A percentile compares a stretch with the other conserved stretches of the same genome.
Conservation (phyloP, 2,797 vertebrate genomes). For the Falco cherrug region DNA sequence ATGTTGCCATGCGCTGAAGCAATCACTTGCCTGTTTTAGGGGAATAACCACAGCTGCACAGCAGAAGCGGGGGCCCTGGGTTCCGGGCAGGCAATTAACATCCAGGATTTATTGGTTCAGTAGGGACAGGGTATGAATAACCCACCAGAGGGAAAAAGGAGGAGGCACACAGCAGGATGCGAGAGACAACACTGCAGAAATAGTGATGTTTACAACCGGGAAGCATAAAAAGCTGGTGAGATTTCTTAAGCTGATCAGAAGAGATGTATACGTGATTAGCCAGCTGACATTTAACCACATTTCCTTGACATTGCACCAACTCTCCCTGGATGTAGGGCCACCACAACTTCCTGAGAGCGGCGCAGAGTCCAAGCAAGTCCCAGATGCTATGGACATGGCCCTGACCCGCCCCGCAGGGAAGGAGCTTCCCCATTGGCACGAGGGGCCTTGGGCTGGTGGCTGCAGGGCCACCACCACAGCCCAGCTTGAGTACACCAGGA, state of each 20-base stretch:
- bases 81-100: background rate
- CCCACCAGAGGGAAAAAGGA: background rate
- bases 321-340: background rate
- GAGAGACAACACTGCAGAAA: background rate
- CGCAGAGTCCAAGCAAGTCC: background rate
- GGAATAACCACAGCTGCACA: background rate
- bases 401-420: rapidly evolving
- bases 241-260: background rate
- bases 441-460: background rate
- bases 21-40: background rate
- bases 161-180: background rate
- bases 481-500: rapidly evolving
- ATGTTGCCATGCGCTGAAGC: rapidly evolving
- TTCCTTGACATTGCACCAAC: background rate
- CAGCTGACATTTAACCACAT: background rate
- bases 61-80: rapidly evolving
- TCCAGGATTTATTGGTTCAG: background rate
- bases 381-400: background rate
- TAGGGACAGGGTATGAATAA: background rate
- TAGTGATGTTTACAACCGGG: background rate
- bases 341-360: background rate
- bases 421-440: background rate
- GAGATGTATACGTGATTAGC: background rate
- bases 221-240: background rate
- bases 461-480: background rate